Evolutionary conservation across 2,797 vertebrate genomes (phyloP), one percentile per base, ranked within the genome.

Genomic region (Alauda arvensis): DNA sequence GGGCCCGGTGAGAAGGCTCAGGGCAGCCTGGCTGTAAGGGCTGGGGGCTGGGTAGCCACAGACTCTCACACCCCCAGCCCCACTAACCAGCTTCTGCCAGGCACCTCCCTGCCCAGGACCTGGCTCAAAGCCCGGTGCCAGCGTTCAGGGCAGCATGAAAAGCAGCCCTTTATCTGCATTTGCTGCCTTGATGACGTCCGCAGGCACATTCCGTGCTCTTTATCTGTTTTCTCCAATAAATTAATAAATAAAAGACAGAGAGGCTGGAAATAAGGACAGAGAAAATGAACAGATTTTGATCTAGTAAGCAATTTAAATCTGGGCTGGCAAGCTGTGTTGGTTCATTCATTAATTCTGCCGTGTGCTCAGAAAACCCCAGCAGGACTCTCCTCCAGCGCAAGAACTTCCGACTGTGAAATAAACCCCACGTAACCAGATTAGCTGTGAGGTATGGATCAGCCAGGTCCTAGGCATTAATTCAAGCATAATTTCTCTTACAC

Each of bases 371-470:
- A 95, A 95, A 92, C 95, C 93, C 90, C 96, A 96, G 96, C 95
- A 91, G 96, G 96, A 95, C 92, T 94, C 92, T 92, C 93, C 93
- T 95, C 94, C 95, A 95, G 94, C 83, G 83, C 92, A 77, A 97
- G 95, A 96, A 97, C 91, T 95, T 96, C 95, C 91, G 89, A 95
- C 96, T 97, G 96, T 93, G 96, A 95, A 97, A 96, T 96, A 97
- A 97, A 96, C 94, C 95, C 94, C 53, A 5, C 90, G 81, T 96
- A 96, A 96, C 96, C 96, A 97, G 95, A 96, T 97, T 96, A 97
- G 96, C 94, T 62, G 80, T 94, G 95, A 97, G 96, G 93, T 96
- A 95, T 96, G 95, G 83, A 91, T 92, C 95, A 91, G 83, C 83
- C 95, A 93, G 94, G 93, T 91, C 93, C 89, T 79, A 77, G 90